These are phyloP conservation scores for Stenolophus ochropezus DNA, from an alignment of 2,888 invertebrate genomes.

Conservation along the genomic window DNA sequence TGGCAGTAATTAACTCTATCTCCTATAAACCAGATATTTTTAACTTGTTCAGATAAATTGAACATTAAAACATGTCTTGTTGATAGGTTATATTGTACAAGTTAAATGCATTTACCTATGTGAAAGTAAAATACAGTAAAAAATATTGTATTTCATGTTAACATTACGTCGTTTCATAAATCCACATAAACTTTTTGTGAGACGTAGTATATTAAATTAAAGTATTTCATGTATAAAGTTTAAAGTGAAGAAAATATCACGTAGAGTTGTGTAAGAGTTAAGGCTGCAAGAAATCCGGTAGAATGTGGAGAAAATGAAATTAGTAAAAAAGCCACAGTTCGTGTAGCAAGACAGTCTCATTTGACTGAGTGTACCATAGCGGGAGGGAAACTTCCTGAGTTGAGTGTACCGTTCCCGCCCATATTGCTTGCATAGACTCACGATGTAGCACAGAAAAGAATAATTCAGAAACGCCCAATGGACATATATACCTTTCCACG, in stretches of 20 bases:
- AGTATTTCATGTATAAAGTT: background rate
- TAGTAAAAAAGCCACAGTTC: constrained; percentile 12
- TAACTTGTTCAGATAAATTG: background rate
- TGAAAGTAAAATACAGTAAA: background rate
- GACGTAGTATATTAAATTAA: background rate
- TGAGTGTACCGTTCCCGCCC: constrained; percentile 72
- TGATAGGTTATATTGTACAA: background rate
- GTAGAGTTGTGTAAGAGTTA: background rate
- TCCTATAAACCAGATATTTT: background rate
- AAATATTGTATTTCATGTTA: background rate
- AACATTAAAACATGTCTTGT: background rate
- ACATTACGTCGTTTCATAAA: background rate
- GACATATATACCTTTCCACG: constrained; percentile 72
- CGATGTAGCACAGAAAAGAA: constrained; percentile 74
- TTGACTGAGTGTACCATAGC: constrained; percentile 42
- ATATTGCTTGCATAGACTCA: constrained; percentile 74
- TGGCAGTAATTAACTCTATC: background rate
- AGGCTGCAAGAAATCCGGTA: background rate
- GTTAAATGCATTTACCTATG: background rate
- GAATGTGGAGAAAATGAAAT: constrained; percentile 7
- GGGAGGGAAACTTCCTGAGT: constrained; percentile 23
- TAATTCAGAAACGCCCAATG: constrained; percentile 74
- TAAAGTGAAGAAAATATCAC: background rate
- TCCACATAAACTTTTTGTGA: background rate
- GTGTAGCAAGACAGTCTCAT: constrained; percentile 35